Evolutionary conservation across 2,888 invertebrate species (phyloP).

Genomic region (Phortica okadai): DNA sequence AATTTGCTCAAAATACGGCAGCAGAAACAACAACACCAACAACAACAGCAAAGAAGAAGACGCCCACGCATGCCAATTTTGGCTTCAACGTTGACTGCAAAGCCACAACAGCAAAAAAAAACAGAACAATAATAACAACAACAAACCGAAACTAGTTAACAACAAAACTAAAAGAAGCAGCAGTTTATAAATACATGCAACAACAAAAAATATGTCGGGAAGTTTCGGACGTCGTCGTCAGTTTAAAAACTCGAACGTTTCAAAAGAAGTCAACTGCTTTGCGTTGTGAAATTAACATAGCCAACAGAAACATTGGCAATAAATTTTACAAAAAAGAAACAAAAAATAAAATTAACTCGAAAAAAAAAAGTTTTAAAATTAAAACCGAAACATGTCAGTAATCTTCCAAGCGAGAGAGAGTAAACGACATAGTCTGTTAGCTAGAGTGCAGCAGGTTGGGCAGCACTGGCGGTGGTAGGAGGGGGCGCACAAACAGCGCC

Average conservation of each 20-base stretch:
- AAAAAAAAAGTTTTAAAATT: not conserved
- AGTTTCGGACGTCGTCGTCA: not conserved
- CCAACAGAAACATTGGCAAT: slow-evolving; percentile 67
- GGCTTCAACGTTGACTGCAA: not conserved
- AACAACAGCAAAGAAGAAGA: slow-evolving; percentile 1
- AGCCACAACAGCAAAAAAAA: not conserved
- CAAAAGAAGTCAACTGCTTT: slow-evolving; percentile 6
- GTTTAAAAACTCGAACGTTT: not conserved
- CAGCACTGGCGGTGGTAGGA: too few relatives aligned
- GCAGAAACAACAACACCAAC: not conserved
- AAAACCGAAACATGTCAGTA: not conserved
- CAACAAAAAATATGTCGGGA: not conserved
- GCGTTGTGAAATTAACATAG: slow-evolving; percentile 43
- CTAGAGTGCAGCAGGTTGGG: not conserved
- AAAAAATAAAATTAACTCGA: not conserved
- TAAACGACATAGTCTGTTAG: not conserved
- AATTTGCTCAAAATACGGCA: not conserved
- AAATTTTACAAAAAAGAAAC: slow-evolving; percentile 59
- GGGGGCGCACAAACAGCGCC: slow-evolving; percentile 30
- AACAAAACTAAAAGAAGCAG: not conserved
- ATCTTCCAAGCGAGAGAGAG: not conserved
- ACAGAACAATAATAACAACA: slow-evolving; percentile 3
- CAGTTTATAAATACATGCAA: not conserved
- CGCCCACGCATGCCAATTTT: slow-evolving; percentile 14
- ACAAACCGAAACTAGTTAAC: slow-evolving; percentile 11